Evolutionary conservation across 2,113 vertebrate genomes (phyloP), one percentile per base, ranked within the genome.

Genomic region (Salvelinus sp.): DNA sequence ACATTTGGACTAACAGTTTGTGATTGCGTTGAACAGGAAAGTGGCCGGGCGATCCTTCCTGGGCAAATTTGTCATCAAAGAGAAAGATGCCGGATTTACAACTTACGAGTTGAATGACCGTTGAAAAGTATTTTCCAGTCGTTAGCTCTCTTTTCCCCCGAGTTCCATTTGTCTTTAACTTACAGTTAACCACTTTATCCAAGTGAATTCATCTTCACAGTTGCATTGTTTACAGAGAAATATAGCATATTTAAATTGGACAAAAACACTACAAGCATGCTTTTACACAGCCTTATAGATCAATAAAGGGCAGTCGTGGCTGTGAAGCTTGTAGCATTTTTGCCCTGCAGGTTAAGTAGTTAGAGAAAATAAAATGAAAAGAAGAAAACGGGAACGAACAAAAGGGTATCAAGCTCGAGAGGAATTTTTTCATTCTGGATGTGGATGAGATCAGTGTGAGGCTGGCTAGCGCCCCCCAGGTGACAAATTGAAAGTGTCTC

Each of bases 401-500:
- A 80, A 76, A 79, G 76, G 81, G 84, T 82, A 88, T 89, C 81
- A 85, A 89, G 87, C 84, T 74, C 81, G 81, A 88, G 88, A 86
- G 89, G 87, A 90, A 79, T 93, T 91, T 93, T 91, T 89, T 91
- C 90, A 89, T 92, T 85, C 87, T 86, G 75, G 64, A 83, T 86
- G 81, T 91, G 90, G 87, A 93, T 92, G 89, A 89, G 92, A 93
- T 93, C 92, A 91, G 92, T 83, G 88, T 73, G 88, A 88, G 89
- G 86, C 88, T 90, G 78, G 81, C 82, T 12, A 79, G 86, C 80
- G 87, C 86, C 90, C 86, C 88, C 88, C 81, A 74, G 88, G 93
- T 94, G 95, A 97, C 95, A 96, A 96, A 96, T 95, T 94, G 95
- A 95, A 96, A 74, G 94, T 94, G 94, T 92, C 93, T 94, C 85